Evolutionary conservation across 2,797 vertebrate genomes (phyloP).

Genomic region (Enteromius radiatus): DNA sequence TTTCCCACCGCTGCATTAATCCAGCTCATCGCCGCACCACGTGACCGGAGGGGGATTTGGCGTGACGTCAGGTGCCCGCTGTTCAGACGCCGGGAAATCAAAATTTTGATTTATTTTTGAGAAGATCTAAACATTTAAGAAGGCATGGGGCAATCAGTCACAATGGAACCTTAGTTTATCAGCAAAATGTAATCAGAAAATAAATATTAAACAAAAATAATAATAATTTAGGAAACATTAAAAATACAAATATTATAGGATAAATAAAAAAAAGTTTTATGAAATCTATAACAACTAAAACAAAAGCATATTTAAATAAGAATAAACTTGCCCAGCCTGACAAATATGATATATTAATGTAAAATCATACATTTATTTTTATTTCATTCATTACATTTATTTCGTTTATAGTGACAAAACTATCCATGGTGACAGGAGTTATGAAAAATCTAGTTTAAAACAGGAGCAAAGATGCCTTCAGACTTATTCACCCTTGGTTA

Average conservation of each 20-base stretch:
- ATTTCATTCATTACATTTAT: too few species aligned
- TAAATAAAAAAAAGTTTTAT: neutral
- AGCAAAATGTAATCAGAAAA: neutral
- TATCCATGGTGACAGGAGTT: neutral
- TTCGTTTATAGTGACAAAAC: neutral
- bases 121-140: too few species aligned
- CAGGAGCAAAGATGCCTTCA: constrained; percentile 1
- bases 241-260: neutral
- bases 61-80: constrained; percentile 36
- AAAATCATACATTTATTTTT: neutral
- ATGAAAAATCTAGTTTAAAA: neutral
- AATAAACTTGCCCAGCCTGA: neutral
- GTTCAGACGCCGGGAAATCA: constrained; percentile 8
- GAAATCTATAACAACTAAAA: neutral
- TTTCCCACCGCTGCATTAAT: constrained; percentile 61
- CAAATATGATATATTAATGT: neutral
- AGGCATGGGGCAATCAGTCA: neutral
- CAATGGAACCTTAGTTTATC: neutral
- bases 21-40: constrained; percentile 72
- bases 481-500: neutral
- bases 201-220: neutral
- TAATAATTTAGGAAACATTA: neutral
- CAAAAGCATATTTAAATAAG: neutral
- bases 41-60: constrained; percentile 68
- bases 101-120: neutral